Evolutionary conservation across 2,888 invertebrate genomes (phyloP).

Genomic region (Coremacera marginata): DNA sequence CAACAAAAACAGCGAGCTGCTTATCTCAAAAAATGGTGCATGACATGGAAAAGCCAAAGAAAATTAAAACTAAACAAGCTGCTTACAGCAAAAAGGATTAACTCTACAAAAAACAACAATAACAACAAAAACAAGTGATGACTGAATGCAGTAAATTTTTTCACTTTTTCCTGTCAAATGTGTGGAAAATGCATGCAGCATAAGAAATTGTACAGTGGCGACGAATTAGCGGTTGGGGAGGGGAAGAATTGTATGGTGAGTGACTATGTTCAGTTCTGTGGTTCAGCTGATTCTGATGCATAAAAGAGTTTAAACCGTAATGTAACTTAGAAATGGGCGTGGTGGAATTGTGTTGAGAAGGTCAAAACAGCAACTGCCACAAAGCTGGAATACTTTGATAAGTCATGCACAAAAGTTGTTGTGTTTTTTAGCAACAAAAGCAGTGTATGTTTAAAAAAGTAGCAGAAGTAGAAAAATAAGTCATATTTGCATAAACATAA

Average conservation of each 20-base stretch:
- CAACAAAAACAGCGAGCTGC: background rate
- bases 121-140: conserved; percentile 1
- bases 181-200: background rate
- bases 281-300: background rate
- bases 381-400: conserved; percentile 13
- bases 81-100: conserved; percentile 27
- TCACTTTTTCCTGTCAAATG: background rate
- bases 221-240: background rate
- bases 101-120: background rate
- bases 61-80: conserved; percentile 11
- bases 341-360: background rate
- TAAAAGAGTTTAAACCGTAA: background rate
- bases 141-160: conserved; percentile 5
- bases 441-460: background rate
- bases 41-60: background rate
- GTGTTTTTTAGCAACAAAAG: background rate
- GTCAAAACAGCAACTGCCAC: background rate
- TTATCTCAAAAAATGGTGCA: conserved; percentile 22
- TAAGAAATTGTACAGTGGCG: background rate
- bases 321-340: too few relatives aligned
- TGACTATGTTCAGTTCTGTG: background rate
- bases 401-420: conserved; percentile 6
- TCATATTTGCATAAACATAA: conserved; percentile 10
- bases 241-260: background rate
- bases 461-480: background rate